phyloP scores from a whole-genome alignment of 2,113 vertebrate genomes.

The Lophius piscatorius region DNA sequence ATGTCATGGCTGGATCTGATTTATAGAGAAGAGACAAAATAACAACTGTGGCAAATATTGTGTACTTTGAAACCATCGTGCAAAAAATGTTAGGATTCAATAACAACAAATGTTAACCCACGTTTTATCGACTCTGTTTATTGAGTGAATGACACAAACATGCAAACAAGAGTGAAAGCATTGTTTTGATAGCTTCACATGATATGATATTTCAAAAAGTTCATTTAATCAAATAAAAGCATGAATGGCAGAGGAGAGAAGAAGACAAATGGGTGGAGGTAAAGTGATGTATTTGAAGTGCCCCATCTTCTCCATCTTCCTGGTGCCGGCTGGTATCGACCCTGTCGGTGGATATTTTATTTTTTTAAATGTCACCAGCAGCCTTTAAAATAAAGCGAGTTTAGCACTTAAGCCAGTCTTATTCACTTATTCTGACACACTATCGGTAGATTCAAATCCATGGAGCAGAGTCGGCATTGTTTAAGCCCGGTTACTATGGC shows the following conservation, averaged over 20 bases:
- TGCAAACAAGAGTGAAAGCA: conserved; percentile 69
- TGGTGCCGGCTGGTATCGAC: conserved; percentile 46
- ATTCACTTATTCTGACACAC: no score
- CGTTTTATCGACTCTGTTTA: conserved; percentile 53
- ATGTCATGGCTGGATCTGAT: background rate
- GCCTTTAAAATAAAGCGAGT: background rate
- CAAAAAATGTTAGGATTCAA: conserved; percentile 26
- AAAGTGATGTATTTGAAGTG: background rate
- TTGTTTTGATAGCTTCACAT: conserved; percentile 47
- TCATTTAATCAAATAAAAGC: conserved; percentile 18
- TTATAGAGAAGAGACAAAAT: background rate
- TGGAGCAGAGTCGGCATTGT: no score
- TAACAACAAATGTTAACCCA: conserved; percentile 26
- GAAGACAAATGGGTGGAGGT: background rate
- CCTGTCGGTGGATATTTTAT: conserved; percentile 44
- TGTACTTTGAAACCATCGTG: conserved; percentile 3
- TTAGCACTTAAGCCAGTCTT: no score
- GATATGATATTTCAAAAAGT: conserved; percentile 41
- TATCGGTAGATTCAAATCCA: no score
- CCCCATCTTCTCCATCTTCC: conserved; percentile 23
- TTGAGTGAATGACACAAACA: conserved; percentile 59
- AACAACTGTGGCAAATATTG: background rate
- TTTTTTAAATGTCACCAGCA: background rate
- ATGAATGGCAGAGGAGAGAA: conserved; percentile 26
- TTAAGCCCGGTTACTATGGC: no score